Base-by-base conservation (phyloP, 2,888 invertebrate species). In the Cephus sareptanus region DNA sequence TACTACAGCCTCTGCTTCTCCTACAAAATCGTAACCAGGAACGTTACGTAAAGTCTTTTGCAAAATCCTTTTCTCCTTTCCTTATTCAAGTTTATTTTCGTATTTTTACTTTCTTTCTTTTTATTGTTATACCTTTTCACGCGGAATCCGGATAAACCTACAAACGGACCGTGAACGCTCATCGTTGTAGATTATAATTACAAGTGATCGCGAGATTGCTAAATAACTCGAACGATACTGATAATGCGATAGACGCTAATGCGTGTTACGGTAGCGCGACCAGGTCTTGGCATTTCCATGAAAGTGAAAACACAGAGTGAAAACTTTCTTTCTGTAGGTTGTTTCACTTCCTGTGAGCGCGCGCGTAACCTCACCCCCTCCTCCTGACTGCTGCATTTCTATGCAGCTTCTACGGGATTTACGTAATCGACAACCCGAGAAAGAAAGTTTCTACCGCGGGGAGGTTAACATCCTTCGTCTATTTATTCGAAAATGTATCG, bases 261-360 rank as follows among this genome's bases (percentile, higher is more conserved):
- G 84, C 82, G 83, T 84, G 85, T 87, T 85, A 88, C 84, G 71
- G 71, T 71, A 84, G 84, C 79, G 73, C 74, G 79, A 77, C 76
- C 79, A 82, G 80, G 81, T 74, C 83, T 85, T 85, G 85, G 87
- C 85, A 90, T 91, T 91, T 91, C 88, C 89, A 90, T 90, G 91
- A 91, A 91, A 91, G 91, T 91, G 91, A 91, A 91, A 91, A 91
- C 89, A 84, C 80, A 84, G 85, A 89, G 90, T 88, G 90, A 90
- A 90, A 91, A 91, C 91, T 91, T 91, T 91, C 91, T 91, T 91
- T 90, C 90, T 88, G 85, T 83, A 85, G 84, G 88, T 88, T 90
- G 89, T 91, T 91, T 91, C 90, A 91, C 91, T 91, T 91, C 91
- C 91, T 91, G 90, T 87, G 90, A 87, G 89, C 90, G 90, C 87